These are phyloP conservation scores for Acanthopagrus latus DNA, from an alignment of 2,797 vertebrate genomes.

Conservation along the genomic window DNA sequence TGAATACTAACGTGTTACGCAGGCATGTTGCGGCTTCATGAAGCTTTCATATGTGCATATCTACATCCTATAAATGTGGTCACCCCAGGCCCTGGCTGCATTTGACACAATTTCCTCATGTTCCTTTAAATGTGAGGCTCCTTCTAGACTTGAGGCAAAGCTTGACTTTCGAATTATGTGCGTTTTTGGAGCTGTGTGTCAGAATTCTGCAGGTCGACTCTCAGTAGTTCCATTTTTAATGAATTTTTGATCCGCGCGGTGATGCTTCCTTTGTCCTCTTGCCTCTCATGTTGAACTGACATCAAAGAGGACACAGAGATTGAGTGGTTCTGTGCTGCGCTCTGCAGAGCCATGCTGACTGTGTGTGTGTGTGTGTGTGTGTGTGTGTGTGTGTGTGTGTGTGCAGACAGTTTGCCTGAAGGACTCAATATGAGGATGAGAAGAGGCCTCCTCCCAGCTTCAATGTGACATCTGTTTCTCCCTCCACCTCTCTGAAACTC, in stretches of 20 bases:
- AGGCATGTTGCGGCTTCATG: background rate
- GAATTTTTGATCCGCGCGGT: slow-evolving; percentile 19
- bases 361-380: slow-evolving; percentile 24
- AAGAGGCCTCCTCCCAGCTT: slow-evolving; percentile 51
- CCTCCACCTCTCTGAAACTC: slow-evolving; percentile 51
- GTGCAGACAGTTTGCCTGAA: slow-evolving; percentile 41
- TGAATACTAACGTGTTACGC: background rate
- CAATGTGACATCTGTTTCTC: slow-evolving; percentile 72
- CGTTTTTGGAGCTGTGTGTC: slow-evolving; percentile 8
- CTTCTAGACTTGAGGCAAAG: background rate
- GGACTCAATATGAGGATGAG: slow-evolving; percentile 50
- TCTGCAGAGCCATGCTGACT: slow-evolving; percentile 32
- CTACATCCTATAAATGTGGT: background rate
- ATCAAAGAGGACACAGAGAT: slow-evolving; percentile 51
- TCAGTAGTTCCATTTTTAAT: slow-evolving; percentile 7
- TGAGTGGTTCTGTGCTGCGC: slow-evolving; percentile 39
- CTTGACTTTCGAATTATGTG: background rate
- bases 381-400: slow-evolving; percentile 21
- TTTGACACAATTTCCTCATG: background rate
- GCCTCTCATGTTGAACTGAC: slow-evolving; percentile 48
- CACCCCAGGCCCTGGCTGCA: background rate
- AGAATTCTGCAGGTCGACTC: slow-evolving; percentile 12
- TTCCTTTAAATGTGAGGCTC: background rate
- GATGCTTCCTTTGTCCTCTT: slow-evolving; percentile 33
- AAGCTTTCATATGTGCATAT: background rate